Base-by-base conservation (phyloP, 2,888 invertebrate genomes). In the Sphaeridia pumilis region DNA sequence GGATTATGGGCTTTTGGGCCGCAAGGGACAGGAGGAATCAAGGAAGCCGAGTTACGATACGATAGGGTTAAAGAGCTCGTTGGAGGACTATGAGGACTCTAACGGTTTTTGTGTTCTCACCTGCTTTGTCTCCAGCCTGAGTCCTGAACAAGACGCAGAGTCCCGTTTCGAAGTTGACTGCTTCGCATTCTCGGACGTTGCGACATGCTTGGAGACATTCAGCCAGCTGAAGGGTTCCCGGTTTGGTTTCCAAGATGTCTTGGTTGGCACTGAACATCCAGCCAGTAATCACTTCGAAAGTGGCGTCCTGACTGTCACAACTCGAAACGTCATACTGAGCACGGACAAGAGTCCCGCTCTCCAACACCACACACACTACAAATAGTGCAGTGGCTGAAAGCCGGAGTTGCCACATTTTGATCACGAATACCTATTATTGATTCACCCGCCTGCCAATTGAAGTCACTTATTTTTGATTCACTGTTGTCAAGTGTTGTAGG, bases 291-390 rank as follows among this genome's bases (percentile, higher is more conserved):
- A 70, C 62, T 56, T 70, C 70, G 58, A 70, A 70, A n/a, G 67
- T 67, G 17, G 66, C 57, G 51, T 66, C 66, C 22, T 66, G 64
- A 10, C 55, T 54, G 2, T 66, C 61, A 52, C 67, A 67, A 41
- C 63, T 58, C 17, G 55, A 49, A n/a, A 60, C 77, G 77, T 86
- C 74, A 47, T 64, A 64, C 50, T 64, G 64, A 17, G 63, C 62
- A 27, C 46, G 43, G 12, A 54, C 54, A n/a, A n/a, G n/a, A n/a
- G n/a, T n/a, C n/a, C n/a, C n/a, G n/a, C n/a, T n/a, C n/a, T n/a
- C n/a, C n/a, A n/a, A n/a, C n/a, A n/a, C n/a, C n/a, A n/a, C n/a
- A n/a, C n/a, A n/a, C n/a, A n/a, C n/a, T n/a, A n/a, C n/a, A n/a
- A n/a, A n/a, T n/a, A n/a, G n/a, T n/a, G n/a, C n/a, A n/a, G n/a